Evolutionary conservation across 30 jellyfish, hydroid and myxozoan species (phyloP), one percentile per base, ranked within the genome.

Genomic region (Aurelia sp.): DNA sequence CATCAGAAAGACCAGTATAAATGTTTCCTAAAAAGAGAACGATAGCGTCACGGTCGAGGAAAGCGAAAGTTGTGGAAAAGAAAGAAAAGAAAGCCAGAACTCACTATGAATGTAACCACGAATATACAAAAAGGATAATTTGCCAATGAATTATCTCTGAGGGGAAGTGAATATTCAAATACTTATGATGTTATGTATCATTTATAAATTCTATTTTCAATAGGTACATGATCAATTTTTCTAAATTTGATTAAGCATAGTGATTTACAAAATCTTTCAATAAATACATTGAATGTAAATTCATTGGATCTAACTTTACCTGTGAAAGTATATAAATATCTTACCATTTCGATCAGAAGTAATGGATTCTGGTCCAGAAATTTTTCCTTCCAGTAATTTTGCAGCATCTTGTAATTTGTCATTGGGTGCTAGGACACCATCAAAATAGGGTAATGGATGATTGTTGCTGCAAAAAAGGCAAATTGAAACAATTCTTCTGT

Each of bases 1-100:
- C 98, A 67, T 93, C 98, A 48, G 90, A 90, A 20, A 93, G 87
- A n/a, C 98, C 98, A 61, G 98, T 93, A 91, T 88, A 93, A 50
- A 93, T 79, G 41, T 93, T 89, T 18, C 98, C 98, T 93, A 72
- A 8, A 47, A 67, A 17, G 24, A 53, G 21, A 47, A 33, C 16
- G 53, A 68, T 24, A 20, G 18, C 22, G 21, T 47, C 3, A 57
- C 15, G 15, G 55, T 38, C 8, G 8, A 3, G 48, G 48, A 38
- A 41, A 44, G 15, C 3, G 9, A 44, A 7, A 3, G 13, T 9
- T 44, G 8, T 44, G 16, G 55, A 12, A 44, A 44, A 5, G 55
- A 44, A 44, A 44, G 33, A 27, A 27, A 1, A 27, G 33, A 27
- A 27, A 27, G 33, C 1, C 33, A 27, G 33, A 27, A 27, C 33